These are phyloP conservation scores for Scelioninae gen. 1 DNA, from an alignment of 2,888 invertebrate species.

Conservation along the genomic window DNA sequence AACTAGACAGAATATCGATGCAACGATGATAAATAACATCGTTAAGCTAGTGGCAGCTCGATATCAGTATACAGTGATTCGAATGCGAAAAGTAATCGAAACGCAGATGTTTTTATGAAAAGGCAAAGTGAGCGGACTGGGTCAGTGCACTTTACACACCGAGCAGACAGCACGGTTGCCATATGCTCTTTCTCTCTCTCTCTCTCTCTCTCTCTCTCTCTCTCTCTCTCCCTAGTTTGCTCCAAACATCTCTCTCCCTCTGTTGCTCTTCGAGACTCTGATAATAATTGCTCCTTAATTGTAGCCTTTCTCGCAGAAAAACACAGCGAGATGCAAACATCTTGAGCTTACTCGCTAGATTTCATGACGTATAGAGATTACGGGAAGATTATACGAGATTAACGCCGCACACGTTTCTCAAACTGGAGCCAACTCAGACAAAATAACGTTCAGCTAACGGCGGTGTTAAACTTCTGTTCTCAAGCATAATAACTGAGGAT, in stretches of 20 bases:
- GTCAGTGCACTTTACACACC: slow-evolving; percentile 62
- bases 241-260: too few species aligned
- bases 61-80: slow-evolving; percentile 37
- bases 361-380: slow-evolving; percentile 66
- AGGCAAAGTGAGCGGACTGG: slow-evolving; percentile 62
- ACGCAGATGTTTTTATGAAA: slow-evolving; percentile 64
- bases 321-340: slow-evolving; percentile 67
- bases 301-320: slow-evolving; percentile 71
- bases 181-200: slow-evolving; percentile 69
- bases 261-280: slow-evolving; percentile 59
- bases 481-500: slow-evolving; percentile 46
- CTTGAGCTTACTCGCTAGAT: slow-evolving; percentile 54
- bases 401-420: slow-evolving; percentile 68
- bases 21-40: slow-evolving; percentile 41
- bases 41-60: slow-evolving; percentile 25
- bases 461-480: slow-evolving; percentile 56
- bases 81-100: slow-evolving; percentile 58
- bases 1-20: slow-evolving; percentile 20
- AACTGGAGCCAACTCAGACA: slow-evolving; percentile 65
- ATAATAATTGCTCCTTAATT: slow-evolving; percentile 76
- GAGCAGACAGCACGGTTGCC: slow-evolving; percentile 69
- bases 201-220: slow-evolving; percentile 7
- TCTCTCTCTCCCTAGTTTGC: too few species aligned
- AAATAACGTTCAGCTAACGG: slow-evolving; percentile 52
- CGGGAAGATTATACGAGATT: slow-evolving; percentile 65